Percentiles rank a stretch among this genome's conserved stretches.
Conservation (phyloP, 2,888 invertebrate species). For the Sarcophaga rosellei region DNA sequence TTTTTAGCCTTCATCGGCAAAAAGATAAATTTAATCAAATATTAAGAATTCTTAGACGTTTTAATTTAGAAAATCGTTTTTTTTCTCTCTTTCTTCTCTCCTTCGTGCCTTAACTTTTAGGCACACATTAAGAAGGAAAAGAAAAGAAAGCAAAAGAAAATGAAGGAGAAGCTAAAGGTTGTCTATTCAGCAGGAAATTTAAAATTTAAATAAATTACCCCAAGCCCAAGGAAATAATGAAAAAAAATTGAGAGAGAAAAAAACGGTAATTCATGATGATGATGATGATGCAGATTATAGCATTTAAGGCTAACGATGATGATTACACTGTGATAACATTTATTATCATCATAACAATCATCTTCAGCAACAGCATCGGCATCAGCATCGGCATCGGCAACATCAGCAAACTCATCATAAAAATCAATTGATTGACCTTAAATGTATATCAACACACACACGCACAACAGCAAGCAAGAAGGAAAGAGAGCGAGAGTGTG, state of each 20-base stretch:
- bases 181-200: slow-evolving; percentile 61
- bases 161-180: not conserved
- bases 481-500: not conserved
- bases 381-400: not conserved
- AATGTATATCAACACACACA: not conserved
- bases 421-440: slow-evolving; percentile 64
- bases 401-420: slow-evolving; percentile 46
- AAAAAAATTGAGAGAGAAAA: not conserved
- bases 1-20: not conserved
- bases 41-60: not conserved
- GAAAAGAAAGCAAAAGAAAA: not conserved
- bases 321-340: not conserved
- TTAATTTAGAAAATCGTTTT: no score
- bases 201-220: slow-evolving; percentile 58
- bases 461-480: not conserved
- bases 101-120: no score
- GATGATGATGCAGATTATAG: slow-evolving; percentile 6
- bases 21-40: slow-evolving; percentile 52
- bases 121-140: not conserved
- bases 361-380: slow-evolving; percentile 10
- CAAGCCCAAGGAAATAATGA: not conserved
- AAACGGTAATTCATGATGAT: slow-evolving; percentile 25
- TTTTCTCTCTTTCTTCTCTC: not conserved
- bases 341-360: slow-evolving; percentile 14
- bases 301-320: not conserved